These are phyloP conservation scores for Atherinosoma microstoma DNA, from an alignment of 2,797 vertebrate genomes.

Conservation along the genomic window DNA sequence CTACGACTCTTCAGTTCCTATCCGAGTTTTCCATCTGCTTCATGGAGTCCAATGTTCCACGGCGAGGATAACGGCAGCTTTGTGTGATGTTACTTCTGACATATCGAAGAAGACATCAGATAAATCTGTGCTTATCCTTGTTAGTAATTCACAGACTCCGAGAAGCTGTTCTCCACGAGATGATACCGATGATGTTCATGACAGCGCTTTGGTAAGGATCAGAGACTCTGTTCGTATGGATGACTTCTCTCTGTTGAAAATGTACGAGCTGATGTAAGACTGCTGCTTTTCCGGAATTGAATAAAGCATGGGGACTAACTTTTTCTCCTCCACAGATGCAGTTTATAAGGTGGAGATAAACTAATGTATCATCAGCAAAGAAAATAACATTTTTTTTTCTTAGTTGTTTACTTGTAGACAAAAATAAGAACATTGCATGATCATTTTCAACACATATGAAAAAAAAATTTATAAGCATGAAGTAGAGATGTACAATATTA, in stretches of 20 bases:
- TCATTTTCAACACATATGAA: too few relatives aligned
- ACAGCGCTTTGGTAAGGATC: conserved; percentile 23
- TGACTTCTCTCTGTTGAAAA: neutral
- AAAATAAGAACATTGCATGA: conserved; percentile 7
- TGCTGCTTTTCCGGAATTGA: neutral
- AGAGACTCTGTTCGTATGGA: conserved; percentile 7
- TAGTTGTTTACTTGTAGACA: conserved; percentile 22
- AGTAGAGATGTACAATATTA: too few relatives aligned
- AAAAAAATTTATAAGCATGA: too few relatives aligned
- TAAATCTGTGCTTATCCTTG: conserved; percentile 90
- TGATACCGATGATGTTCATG: conserved; percentile 18
- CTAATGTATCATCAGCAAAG: conserved; percentile 22
- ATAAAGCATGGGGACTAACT: neutral
- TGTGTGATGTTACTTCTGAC: conserved; percentile 90
- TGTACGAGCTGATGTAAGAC: neutral
- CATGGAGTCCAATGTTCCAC: conserved; percentile 53
- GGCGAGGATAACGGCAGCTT: conserved; percentile 87
- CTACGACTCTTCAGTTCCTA: conserved; percentile 3
- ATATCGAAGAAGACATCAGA: conserved; percentile 88
- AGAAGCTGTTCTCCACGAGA: conserved; percentile 31
- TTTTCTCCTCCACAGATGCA: conserved; percentile 20
- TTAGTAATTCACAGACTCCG: conserved; percentile 77
- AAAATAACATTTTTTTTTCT: neutral
- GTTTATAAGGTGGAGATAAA: conserved; percentile 40
- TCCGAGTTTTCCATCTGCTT: neutral